Conservation (phyloP, 2,797 vertebrate genomes). For the Enteromius paludinosus region DNA sequence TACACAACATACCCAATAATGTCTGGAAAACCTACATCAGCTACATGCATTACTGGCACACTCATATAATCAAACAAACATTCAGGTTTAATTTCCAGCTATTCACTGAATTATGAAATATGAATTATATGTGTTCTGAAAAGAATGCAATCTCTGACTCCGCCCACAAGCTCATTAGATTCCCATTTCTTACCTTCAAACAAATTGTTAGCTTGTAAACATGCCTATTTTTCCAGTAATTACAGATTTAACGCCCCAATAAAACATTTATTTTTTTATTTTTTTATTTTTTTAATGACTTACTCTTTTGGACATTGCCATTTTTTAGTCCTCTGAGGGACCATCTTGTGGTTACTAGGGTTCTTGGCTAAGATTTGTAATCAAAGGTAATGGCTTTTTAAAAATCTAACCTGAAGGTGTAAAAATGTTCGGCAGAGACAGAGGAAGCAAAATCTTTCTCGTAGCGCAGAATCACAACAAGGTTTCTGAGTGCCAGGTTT, state of each 20-base stretch:
- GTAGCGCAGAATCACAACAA: slow-evolving; percentile 3
- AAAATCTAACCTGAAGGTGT: neutral
- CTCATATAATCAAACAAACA: neutral
- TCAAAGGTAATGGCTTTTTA: neutral
- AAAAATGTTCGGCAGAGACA: neutral
- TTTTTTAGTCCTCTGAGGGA: neutral
- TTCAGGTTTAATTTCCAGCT: neutral
- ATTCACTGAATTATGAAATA: neutral
- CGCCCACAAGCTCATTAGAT: neutral
- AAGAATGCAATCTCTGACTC: neutral
- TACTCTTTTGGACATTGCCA: neutral
- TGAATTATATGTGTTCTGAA: neutral
- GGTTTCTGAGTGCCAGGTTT: slow-evolving; percentile 40
- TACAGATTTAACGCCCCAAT: neutral
- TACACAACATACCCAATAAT: neutral
- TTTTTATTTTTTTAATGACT: neutral
- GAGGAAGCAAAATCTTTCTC: neutral
- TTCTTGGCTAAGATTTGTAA: neutral
- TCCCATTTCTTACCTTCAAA: neutral
- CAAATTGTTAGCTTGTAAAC: neutral
- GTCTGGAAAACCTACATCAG: slow-evolving; percentile 6
- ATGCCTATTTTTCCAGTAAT: slow-evolving; percentile 15
- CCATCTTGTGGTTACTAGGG: neutral
- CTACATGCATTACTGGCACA: neutral
- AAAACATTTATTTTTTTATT: neutral